Percentiles rank a stretch among this genome's conserved stretches.
These are phyloP conservation scores for Gila robusta DNA, from an alignment of 2,797 vertebrate species.

Conservation along the genomic window DNA sequence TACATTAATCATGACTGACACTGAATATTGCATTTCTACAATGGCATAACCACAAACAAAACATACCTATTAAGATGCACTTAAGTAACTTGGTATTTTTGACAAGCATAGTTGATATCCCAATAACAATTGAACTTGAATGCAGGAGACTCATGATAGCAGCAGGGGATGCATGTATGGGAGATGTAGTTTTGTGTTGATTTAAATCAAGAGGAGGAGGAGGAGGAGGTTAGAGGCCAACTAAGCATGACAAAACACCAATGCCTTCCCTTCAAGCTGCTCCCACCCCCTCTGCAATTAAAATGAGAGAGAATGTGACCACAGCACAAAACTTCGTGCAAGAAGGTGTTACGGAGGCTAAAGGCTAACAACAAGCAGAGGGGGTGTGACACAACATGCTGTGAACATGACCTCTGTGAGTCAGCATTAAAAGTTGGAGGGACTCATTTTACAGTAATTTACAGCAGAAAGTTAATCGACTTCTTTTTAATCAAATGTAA, in stretches of 20 bases:
- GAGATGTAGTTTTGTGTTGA: slow-evolving; percentile 16
- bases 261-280: slow-evolving; percentile 7
- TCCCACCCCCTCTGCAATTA: slow-evolving; percentile 35
- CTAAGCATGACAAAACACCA: slow-evolving; percentile 33
- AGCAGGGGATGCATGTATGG: slow-evolving; percentile 6
- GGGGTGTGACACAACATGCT: slow-evolving; percentile 39
- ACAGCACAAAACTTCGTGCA: slow-evolving; percentile 13
- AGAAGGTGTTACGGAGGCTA: slow-evolving; percentile 15
- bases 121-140: neutral
- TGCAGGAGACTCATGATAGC: neutral
- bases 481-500: neutral
- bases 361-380: slow-evolving; percentile 61
- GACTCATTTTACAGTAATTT: neutral
- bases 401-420: slow-evolving; percentile 30
- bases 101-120: neutral
- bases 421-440: slow-evolving; percentile 16
- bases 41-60: neutral
- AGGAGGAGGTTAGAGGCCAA: slow-evolving; percentile 53
- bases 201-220: slow-evolving; percentile 51
- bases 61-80: neutral
- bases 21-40: neutral
- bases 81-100: neutral
- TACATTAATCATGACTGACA: neutral
- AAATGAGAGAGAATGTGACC: slow-evolving; percentile 31
- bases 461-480: neutral